A percentile compares a stretch with the other conserved stretches of the same genome.
phyloP scores from a whole-genome alignment of 2,113 vertebrate genomes.

The Silurus glanis region DNA sequence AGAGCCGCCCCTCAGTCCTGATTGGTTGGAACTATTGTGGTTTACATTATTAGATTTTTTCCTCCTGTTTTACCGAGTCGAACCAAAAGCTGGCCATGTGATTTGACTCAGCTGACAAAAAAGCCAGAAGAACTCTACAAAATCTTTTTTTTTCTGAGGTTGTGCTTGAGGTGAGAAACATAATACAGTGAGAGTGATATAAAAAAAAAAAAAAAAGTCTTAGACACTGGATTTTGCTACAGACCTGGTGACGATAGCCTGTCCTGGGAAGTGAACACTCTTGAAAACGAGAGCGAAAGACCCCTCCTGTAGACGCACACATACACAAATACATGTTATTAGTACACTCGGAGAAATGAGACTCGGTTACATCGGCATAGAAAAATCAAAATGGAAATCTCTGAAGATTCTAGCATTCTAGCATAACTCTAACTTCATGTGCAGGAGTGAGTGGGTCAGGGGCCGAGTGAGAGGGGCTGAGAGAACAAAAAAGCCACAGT shows the following conservation, averaged over 20 bases:
- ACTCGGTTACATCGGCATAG: neutral
- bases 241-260: constrained; percentile 91
- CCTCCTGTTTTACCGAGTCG: neutral
- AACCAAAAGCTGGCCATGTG: neutral
- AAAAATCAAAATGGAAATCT: neutral
- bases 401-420: neutral
- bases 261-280: constrained; percentile 88
- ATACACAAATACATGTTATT: constrained; percentile 18
- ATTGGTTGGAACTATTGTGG: neutral
- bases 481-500: constrained; percentile 45
- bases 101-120: neutral
- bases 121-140: neutral
- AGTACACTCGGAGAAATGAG: neutral
- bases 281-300: constrained; percentile 94
- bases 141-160: neutral
- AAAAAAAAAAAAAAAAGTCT: constrained; percentile 8
- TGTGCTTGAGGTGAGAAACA: neutral
- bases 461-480: constrained; percentile 24
- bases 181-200: neutral
- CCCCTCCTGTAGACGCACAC: constrained; percentile 79
- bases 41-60: neutral
- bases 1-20: neutral
- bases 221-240: constrained; percentile 52
- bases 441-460: constrained; percentile 18
- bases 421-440: neutral